These are phyloP conservation scores for Apogon talboti DNA, from an alignment of 2,797 vertebrate species.

Conservation along the genomic window DNA sequence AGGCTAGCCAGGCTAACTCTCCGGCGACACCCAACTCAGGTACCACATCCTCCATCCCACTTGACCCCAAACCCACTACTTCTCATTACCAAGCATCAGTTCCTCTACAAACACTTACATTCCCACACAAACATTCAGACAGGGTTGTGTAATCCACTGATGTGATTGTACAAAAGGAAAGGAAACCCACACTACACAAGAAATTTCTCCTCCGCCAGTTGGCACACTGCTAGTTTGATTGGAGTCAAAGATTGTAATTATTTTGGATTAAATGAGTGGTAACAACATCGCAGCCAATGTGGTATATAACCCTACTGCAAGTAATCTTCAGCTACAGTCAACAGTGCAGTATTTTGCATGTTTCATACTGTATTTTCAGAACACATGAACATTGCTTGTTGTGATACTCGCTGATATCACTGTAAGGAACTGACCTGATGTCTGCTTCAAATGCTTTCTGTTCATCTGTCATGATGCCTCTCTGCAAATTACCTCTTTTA, in stretches of 20 bases:
- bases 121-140: constrained; percentile 6
- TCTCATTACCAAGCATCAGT: constrained; percentile 13
- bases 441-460: constrained; percentile 6
- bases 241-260: constrained; percentile 4
- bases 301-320: background rate
- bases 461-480: constrained; percentile 11
- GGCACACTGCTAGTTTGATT: background rate
- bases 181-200: background rate
- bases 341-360: constrained; percentile 1
- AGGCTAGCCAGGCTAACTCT: constrained; percentile 89
- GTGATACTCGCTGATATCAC: background rate
- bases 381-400: background rate
- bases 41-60: constrained; percentile 58
- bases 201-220: background rate
- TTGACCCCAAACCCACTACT: background rate
- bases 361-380: background rate
- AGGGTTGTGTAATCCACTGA: background rate
- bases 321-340: background rate
- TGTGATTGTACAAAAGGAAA: constrained; percentile 5
- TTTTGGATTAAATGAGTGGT: constrained; percentile 2
- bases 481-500: background rate
- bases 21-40: constrained; percentile 89
- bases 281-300: background rate
- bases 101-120: constrained; percentile 3
- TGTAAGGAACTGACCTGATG: background rate